Evolutionary conservation across 2,888 invertebrate species (phyloP).

Genomic region (Teleiodes luculella): DNA sequence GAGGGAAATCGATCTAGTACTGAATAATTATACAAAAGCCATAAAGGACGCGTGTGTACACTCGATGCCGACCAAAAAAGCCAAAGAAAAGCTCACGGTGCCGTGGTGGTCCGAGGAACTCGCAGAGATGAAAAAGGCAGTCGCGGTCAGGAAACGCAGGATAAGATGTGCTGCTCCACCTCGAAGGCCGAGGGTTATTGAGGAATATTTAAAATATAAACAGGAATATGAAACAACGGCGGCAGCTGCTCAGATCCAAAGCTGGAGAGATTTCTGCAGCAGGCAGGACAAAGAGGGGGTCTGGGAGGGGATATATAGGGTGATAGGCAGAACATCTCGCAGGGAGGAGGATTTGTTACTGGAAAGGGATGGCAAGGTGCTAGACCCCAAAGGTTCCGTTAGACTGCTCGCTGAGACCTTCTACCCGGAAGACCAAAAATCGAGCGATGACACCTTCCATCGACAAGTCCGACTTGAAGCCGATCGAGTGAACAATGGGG

Average conservation of each 20-base stretch:
- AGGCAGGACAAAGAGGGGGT: background rate
- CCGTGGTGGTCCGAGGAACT: conserved; percentile 16
- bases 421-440: too few species aligned
- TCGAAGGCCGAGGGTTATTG: conserved; percentile 2
- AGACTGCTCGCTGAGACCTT: too few species aligned
- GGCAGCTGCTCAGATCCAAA: conserved; percentile 1
- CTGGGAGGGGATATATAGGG: conserved; percentile 15
- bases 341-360: background rate
- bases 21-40: background rate
- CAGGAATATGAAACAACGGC: conserved; percentile 1
- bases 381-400: too few species aligned
- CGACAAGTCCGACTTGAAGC: too few species aligned
- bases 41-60: background rate
- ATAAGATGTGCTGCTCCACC: conserved; percentile 9
- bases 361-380: background rate
- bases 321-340: conserved; percentile 6
- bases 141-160: background rate
- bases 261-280: conserved; percentile 12
- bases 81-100: background rate
- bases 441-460: too few species aligned
- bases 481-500: background rate
- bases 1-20: background rate
- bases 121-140: background rate
- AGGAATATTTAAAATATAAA: conserved; percentile 13
- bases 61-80: background rate